Conservation (phyloP, 2,888 invertebrate species). For the Dryocosmus kuriphilus region DNA sequence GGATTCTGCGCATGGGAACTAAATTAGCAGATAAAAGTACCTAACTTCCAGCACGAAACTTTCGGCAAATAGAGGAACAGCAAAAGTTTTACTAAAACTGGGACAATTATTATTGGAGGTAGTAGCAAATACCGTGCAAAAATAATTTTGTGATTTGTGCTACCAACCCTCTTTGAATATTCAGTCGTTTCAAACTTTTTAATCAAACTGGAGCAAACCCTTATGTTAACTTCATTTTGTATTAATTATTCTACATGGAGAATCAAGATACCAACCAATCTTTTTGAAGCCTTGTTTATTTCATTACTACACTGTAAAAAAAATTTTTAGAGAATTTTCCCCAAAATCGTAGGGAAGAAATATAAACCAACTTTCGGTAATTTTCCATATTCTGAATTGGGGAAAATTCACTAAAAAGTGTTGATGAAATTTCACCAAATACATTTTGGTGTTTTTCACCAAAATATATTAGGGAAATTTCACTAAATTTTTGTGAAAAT, state of each 20-base stretch:
- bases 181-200: background rate
- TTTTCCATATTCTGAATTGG: too few species aligned
- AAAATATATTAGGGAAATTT: too few species aligned
- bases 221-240: background rate
- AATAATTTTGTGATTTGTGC: slow-evolving; percentile 9
- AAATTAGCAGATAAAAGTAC: slow-evolving; percentile 33
- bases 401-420: too few species aligned
- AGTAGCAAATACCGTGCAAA: background rate
- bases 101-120: slow-evolving; percentile 23
- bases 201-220: background rate
- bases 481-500: too few species aligned
- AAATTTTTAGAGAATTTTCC: too few species aligned
- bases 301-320: too few species aligned
- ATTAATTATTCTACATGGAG: background rate
- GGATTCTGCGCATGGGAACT: slow-evolving; percentile 29
- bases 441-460: too few species aligned
- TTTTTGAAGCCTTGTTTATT: too few species aligned
- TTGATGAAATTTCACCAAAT: too few species aligned
- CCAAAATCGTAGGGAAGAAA: too few species aligned
- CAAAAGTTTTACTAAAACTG: slow-evolving; percentile 7
- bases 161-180: background rate
- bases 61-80: slow-evolving; percentile 32
- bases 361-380: too few species aligned
- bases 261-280: background rate
- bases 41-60: slow-evolving; percentile 26